Conservation (phyloP, 2,797 vertebrate genomes). For the Lutjanus argentimaculatus region DNA sequence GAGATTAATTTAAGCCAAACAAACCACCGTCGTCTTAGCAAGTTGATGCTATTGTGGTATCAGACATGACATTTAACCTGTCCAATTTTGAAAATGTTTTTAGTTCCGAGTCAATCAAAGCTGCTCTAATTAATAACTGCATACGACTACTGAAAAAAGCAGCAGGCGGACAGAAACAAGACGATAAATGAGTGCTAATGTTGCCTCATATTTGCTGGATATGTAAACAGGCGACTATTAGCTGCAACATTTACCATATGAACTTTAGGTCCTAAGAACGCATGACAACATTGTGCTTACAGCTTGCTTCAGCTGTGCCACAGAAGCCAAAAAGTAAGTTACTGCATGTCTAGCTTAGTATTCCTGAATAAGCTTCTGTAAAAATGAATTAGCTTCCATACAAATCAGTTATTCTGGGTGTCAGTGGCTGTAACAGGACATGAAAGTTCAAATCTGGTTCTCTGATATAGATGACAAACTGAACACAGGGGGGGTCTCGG, state of each 20-base stretch:
- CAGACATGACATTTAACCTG: background rate
- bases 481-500: background rate
- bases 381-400: background rate
- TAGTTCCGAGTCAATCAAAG: background rate
- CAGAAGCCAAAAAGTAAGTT: background rate
- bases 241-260: background rate
- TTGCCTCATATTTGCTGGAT: background rate
- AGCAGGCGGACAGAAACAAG: background rate
- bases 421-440: constrained; percentile 9
- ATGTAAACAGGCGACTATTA: background rate
- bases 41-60: background rate
- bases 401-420: background rate
- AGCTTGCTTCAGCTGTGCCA: no score
- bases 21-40: background rate
- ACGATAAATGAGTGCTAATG: background rate
- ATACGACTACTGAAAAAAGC: background rate
- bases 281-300: no score
- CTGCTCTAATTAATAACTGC: background rate
- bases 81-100: background rate
- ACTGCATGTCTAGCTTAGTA: background rate
- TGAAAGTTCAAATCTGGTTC: background rate
- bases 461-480: constrained; percentile 6
- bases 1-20: background rate
- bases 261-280: no score
- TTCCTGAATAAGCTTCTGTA: constrained; percentile 2